These are phyloP conservation scores for Rhadina sibilatrix DNA, from an alignment of 2,113 vertebrate genomes.

Conservation along the genomic window DNA sequence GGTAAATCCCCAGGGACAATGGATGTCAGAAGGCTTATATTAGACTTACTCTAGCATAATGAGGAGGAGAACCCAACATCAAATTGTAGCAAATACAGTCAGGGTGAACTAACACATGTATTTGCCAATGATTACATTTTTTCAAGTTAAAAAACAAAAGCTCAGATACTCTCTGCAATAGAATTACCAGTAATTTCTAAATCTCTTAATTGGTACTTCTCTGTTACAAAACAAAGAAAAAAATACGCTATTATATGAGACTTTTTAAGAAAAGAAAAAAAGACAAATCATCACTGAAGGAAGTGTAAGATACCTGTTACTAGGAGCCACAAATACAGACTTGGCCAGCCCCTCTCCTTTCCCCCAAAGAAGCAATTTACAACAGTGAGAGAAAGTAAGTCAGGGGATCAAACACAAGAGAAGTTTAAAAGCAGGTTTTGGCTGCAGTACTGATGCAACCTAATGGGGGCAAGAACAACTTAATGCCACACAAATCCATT, in stretches of 20 bases:
- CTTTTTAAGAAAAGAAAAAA: neutral
- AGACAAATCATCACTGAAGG: neutral
- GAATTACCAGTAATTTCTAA: neutral
- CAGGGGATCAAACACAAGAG: constrained; percentile 26
- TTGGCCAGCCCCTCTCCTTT: neutral
- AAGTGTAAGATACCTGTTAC: neutral
- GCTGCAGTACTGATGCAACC: constrained; percentile 15
- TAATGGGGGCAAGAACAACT: constrained; percentile 42
- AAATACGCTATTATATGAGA: neutral
- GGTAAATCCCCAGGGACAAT: neutral
- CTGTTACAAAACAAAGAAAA: neutral
- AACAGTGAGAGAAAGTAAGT: neutral
- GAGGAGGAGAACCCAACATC: neutral
- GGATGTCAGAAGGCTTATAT: neutral
- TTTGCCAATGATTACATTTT: neutral
- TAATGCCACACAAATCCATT: constrained; percentile 47
- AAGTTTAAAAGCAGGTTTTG: constrained; percentile 42
- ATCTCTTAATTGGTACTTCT: neutral
- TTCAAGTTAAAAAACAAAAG: neutral
- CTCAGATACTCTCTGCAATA: neutral
- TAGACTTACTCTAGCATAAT: neutral
- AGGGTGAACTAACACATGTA: neutral
- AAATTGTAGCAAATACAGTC: neutral
- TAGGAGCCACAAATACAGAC: neutral
- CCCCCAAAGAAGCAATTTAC: constrained; percentile 25